These are phyloP conservation scores for Callithrix jacchus DNA, from an alignment of 2,113 vertebrate genomes.

Conservation along the genomic window DNA sequence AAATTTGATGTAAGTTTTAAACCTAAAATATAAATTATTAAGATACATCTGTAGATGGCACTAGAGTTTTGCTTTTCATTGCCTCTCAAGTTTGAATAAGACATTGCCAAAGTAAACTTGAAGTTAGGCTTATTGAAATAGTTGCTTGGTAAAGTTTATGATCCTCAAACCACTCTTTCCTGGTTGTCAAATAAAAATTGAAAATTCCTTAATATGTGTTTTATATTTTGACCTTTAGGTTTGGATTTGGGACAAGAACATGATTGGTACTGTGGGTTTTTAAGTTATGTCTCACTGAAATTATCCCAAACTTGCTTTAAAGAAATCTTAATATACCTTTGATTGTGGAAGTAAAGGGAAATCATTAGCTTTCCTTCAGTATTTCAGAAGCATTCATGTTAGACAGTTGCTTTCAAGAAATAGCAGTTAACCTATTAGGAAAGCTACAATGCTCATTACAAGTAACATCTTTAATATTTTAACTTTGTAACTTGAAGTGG, in stretches of 20 bases:
- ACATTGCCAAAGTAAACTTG: conserved; percentile 31
- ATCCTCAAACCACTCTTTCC: not conserved
- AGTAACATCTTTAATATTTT: not conserved
- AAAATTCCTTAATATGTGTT: not conserved
- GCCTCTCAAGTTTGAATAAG: not conserved
- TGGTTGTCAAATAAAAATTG: not conserved
- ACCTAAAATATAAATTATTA: not conserved
- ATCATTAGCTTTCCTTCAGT: not conserved
- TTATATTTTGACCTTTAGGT: conserved; percentile 7
- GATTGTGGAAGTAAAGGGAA: not conserved
- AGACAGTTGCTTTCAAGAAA: conserved; percentile 13
- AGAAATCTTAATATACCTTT: not conserved
- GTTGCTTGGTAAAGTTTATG: not conserved
- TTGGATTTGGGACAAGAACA: not conserved
- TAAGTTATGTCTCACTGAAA: not conserved
- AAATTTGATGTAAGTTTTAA: conserved; percentile 22
- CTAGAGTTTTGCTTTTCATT: conserved; percentile 27
- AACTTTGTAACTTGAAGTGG: not conserved
- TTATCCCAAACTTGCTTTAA: not conserved
- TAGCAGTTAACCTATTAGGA: not conserved
- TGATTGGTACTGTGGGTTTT: not conserved
- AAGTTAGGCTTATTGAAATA: not conserved
- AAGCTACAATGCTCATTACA: not conserved
- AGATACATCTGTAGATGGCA: not conserved
- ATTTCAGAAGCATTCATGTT: not conserved